phyloP scores from a whole-genome alignment of 2,888 invertebrate species.

The Acrobasis suavella region DNA sequence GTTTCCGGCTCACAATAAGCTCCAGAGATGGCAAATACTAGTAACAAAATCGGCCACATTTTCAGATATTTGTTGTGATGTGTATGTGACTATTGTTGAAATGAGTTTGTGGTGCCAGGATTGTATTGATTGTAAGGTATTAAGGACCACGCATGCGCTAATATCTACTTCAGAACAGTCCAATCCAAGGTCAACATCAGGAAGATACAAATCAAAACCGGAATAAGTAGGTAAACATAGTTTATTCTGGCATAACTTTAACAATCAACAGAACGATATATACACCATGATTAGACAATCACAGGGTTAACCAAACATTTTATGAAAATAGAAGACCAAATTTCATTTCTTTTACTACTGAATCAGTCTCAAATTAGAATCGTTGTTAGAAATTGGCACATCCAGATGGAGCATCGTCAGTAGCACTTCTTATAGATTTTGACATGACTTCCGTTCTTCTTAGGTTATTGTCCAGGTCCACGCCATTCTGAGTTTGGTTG shows the following conservation, averaged over 20 bases:
- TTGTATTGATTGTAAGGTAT: conserved; percentile 64
- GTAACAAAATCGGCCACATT: conserved; percentile 59
- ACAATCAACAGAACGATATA: conserved; percentile 56
- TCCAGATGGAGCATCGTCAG: conserved; percentile 32
- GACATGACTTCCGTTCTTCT: not conserved
- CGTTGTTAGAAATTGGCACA: conserved; percentile 64
- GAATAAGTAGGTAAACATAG: conserved; percentile 54
- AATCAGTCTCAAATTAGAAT: conserved; percentile 75
- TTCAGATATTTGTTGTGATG: conserved; percentile 59
- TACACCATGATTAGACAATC: conserved; percentile 25
- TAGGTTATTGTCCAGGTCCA: conserved; percentile 60
- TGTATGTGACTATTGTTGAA: conserved; percentile 48
- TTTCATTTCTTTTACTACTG: conserved; percentile 65
- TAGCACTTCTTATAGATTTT: not conserved
- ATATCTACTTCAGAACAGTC: conserved; percentile 40
- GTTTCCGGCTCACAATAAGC: conserved; percentile 72
- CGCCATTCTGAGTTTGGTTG: conserved; percentile 85
- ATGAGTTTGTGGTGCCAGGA: conserved; percentile 47
- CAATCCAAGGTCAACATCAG: conserved; percentile 55
- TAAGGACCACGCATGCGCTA: conserved; percentile 63
- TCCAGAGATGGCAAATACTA: conserved; percentile 47
- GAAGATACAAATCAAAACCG: conserved; percentile 48
- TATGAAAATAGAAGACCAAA: conserved; percentile 75
- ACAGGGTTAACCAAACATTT: conserved; percentile 33
- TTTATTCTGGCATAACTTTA: conserved; percentile 62